phyloP scores from a whole-genome alignment of 2,113 vertebrate genomes.

The Stigmatopora argus region DNA sequence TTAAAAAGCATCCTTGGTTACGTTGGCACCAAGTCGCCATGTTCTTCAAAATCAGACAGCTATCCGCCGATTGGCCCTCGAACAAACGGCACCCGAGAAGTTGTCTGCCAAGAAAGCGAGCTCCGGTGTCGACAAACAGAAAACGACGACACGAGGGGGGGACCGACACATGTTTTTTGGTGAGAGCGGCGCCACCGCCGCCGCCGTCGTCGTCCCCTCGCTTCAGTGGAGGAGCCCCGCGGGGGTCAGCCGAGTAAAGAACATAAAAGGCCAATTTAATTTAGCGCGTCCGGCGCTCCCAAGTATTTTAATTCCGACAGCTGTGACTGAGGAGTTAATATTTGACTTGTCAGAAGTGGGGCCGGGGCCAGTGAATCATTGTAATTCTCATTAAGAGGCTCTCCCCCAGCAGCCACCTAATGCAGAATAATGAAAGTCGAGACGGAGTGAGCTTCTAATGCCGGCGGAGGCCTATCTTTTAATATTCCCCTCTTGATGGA shows the following conservation, averaged over 20 bases:
- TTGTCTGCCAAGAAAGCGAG: constrained; percentile 51
- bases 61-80: constrained; percentile 46
- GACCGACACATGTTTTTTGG: constrained; percentile 39
- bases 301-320: constrained; percentile 99
- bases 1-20: constrained; percentile 4
- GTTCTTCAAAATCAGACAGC: constrained; percentile 39
- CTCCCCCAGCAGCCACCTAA: constrained; percentile 99
- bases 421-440: constrained; percentile 99
- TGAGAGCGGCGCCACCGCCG: neutral
- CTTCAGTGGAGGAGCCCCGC: constrained; percentile 75
- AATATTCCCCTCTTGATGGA: constrained; percentile 99
- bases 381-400: constrained; percentile 99
- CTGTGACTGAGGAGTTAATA: constrained; percentile 99
- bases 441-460: constrained; percentile 99
- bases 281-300: constrained; percentile 97
- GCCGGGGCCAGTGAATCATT: constrained; percentile 99
- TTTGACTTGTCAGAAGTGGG: constrained; percentile 99
- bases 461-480: constrained; percentile 99
- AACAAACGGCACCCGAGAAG: constrained; percentile 34
- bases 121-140: constrained; percentile 42
- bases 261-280: constrained; percentile 99
- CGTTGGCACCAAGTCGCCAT: constrained; percentile 50
- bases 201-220: constrained; percentile 30
- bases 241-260: constrained; percentile 99
- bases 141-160: constrained; percentile 54